Evolutionary conservation across 2,797 vertebrate species (phyloP), one percentile per base, ranked within the genome.

Genomic region (Alca torda): DNA sequence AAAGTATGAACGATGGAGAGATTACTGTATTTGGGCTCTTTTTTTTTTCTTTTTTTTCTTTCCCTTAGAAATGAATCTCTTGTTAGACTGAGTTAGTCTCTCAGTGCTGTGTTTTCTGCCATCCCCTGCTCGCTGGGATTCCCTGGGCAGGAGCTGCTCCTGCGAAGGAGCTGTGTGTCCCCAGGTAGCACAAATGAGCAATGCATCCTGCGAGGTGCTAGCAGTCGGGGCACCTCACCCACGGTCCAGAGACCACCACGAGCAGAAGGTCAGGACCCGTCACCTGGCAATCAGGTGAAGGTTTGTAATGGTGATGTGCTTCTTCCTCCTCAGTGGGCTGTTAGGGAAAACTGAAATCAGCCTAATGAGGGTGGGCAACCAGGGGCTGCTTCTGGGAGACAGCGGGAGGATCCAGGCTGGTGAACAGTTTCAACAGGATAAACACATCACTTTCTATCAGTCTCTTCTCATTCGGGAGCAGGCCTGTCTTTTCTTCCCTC

Each of bases 171-270:
- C 86, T 26, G 16, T 4, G n/a, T 10, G 4, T 54, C 54, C 53
- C n/a, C 31, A 8, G 26, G 20, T 1, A 17, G 57, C 57, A 78
- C 67, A 24, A 60, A 39, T 10, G 5, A 4, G 43, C 63, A 25
- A 3, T 0, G 3, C 6, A 41, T 41, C 69, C 68, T 54, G 33
- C 0, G 6, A 63, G 16, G 28, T 0, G 0, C 10, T 64, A 68
- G 68, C 48, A 18, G 37, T 26, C 3, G 1, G n/a, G 68, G 37
- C 48, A 50, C 13, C 41, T 83, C 51, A 4, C 35, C 72, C 2
- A 2, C 2, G 2, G 7, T 35, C 57, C 16, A 8, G 15, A 35
- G 24, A 19, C 37, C 2, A 28, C n/a, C 15, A 1, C 0, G 3
- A 11, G 31, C 59, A 80, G 90, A n/a, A 75, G 68, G 51, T 37